phyloP scores from a whole-genome alignment of 2,113 vertebrate genomes.

The Diphyllodes magnificus region DNA sequence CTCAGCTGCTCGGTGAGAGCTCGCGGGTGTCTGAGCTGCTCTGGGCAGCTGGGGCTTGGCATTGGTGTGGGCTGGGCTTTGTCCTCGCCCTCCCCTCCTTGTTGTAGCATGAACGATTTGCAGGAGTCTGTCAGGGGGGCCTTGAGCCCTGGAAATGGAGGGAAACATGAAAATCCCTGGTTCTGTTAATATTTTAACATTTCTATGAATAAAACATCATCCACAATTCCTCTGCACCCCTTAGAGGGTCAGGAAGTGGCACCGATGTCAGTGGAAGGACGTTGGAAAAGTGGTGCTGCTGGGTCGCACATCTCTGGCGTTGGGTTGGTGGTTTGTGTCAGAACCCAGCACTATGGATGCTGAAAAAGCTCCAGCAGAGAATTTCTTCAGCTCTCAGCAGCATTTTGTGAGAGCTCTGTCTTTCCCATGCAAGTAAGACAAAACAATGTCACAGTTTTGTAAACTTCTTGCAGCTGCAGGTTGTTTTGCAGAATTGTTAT shows the following conservation, averaged over 20 bases:
- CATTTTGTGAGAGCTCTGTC: no score
- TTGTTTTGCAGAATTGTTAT: no score
- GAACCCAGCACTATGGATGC: not conserved
- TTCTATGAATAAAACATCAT: not conserved
- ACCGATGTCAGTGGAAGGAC: not conserved
- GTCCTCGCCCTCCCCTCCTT: not conserved
- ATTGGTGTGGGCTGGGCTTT: not conserved
- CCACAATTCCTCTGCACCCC: not conserved
- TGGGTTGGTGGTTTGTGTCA: not conserved
- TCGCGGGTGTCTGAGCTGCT: not conserved
- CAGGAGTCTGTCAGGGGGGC: not conserved
- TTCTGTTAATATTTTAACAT: not conserved
- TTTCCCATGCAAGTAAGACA: no score
- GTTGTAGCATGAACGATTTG: not conserved
- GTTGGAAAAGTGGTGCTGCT: accelerated
- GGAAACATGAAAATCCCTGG: not conserved
- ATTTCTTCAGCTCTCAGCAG: no score
- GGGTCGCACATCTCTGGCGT: not conserved
- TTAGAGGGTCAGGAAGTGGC: not conserved
- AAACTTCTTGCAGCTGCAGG: no score
- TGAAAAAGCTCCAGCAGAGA: no score
- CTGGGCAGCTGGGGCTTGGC: not conserved
- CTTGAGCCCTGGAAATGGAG: not conserved
- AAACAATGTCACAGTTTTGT: no score
- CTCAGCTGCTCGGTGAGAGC: not conserved